Evolutionary conservation across 1,140 invertebrate genomes (phyloP), one percentile per base, ranked within the genome.

Genomic region (Cephus cinctus): DNA sequence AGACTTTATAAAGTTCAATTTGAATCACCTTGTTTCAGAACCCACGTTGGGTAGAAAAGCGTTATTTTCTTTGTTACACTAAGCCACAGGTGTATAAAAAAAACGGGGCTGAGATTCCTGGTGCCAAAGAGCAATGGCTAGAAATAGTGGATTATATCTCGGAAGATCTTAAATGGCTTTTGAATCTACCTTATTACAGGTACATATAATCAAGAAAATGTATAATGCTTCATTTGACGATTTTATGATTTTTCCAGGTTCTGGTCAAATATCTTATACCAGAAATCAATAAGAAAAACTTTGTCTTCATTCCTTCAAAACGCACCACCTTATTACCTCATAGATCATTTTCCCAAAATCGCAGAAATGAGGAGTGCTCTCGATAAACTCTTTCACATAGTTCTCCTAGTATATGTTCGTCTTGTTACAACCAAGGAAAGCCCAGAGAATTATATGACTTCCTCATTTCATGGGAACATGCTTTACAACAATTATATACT

Each of bases 401-500:
- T 90, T 25, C 82, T 92, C 32, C 71, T 87, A 11, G 66, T 87
- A 6, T 85, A 86, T 53, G 80, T 85, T 50, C 80, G 90, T 55
- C 78, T 92, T 40, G 77, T 87, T 4, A 90, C 88, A 8, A 83
- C 84, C 61, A 86, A 84, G 61, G 88, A 92, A 70, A 86, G 83
- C 41, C 62, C 84, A 79, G 65, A 69, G 4, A 77, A 84, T 58
- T 86, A 83, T 75, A 84, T 92, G 57, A 81, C 67, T 1, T 80
- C 80, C 27, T 63, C 79, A 35, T 81, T 81, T 38, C 83, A 88
- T 73, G 83, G 81, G 3, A 76, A 84, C n/a, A 61, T 91, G 34
- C 63, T 92, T 27, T 92, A 92, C 67, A 78, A 89, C 20, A 87
- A 91, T 55, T 91, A 84, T 69, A 76, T 93, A 50, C 86, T 92